Percentiles rank a stretch among this genome's conserved stretches.
Evolutionary conservation across 2,888 invertebrate species (phyloP).

Genomic region (Erebia ligea): DNA sequence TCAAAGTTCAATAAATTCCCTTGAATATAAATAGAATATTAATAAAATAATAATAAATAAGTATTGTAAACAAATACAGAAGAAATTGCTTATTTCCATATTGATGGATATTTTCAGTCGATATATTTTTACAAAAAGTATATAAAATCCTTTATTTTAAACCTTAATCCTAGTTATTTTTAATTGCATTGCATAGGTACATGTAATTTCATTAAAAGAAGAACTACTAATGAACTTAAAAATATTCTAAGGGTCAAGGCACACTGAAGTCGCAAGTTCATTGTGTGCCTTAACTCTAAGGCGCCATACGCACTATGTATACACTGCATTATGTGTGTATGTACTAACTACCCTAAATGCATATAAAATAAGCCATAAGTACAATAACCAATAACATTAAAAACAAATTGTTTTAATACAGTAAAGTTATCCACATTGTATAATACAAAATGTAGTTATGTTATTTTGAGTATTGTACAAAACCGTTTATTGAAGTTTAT

Average conservation of each 20-base stretch:
- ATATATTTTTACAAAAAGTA: constrained; percentile 57
- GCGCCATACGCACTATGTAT: background rate
- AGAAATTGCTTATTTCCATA: constrained; percentile 23
- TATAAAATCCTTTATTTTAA: constrained; percentile 41
- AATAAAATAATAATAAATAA: constrained; percentile 42
- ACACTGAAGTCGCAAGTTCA: constrained; percentile 10
- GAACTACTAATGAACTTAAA: background rate
- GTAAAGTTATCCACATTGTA: background rate
- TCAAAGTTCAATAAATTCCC: constrained; percentile 17
- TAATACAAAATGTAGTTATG: background rate
- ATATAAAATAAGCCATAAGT: background rate
- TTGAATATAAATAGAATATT: constrained; percentile 34
- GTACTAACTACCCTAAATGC: background rate
- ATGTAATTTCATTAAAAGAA: constrained; percentile 2
- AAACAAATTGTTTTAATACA: constrained; percentile 13
- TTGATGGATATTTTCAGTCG: constrained; percentile 64
- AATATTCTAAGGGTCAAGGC: constrained; percentile 1
- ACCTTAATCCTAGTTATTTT: background rate
- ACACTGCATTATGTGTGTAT: background rate
- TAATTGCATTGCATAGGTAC: constrained; percentile 12
- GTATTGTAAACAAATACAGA: constrained; percentile 41
- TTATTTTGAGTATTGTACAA: background rate
- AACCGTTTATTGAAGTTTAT: constrained; percentile 34
- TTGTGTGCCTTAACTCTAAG: constrained; percentile 6
- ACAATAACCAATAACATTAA: background rate